Base-by-base conservation (phyloP, 1,140 invertebrate species). In the Palaemon carinicauda region DNA sequence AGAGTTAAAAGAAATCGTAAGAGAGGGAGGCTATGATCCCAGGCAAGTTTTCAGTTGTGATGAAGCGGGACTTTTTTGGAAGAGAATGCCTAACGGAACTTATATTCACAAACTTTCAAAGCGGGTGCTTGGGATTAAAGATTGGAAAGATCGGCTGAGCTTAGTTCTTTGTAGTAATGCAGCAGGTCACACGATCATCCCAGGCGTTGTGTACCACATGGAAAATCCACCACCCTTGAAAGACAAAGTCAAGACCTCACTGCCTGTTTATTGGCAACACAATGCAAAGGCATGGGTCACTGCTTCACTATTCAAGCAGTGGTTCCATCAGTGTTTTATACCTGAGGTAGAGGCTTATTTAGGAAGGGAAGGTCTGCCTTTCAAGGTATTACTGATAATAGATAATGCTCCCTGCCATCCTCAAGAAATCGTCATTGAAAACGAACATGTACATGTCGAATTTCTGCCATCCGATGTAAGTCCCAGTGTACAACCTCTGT, bases 271-370 rank as follows among this genome's bases (percentile, higher is more conserved):
- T 33, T 80, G 77, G 3, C 12, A 19, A 19, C 52, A 53, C 53
- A 80, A 80, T 52, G 24, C 14, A 10, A 80, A 80, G 21, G 77
- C 77, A 14, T 80, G 77, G 77, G 27, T 80, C 14, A 54, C 5
- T 12, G 27, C 10, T 9, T 10, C 29, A n/a, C 27, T 80, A 33
- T 21, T 31, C 21, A 80, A 9, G 12, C 41, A 80, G 12, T 80
- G 77, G 77, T 53, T 80, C 29, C 77, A 80, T 27, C 41, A 80
- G 52, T 80, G 77, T 4, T 80, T 53, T 27, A 80, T 80, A 53
- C 77, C 77, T 19, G 52, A 80, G 19, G 50, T 80, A 9, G 21
- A 54, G 74, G 24, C 14, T 9, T 77, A 77, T 31, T 31, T 77
- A n/a, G 12, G 9, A 12, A 21, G 21, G 14, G 9, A 27, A 77